phyloP scores from a whole-genome alignment of 2,113 vertebrate genomes.

The Heterochromis multidens region DNA sequence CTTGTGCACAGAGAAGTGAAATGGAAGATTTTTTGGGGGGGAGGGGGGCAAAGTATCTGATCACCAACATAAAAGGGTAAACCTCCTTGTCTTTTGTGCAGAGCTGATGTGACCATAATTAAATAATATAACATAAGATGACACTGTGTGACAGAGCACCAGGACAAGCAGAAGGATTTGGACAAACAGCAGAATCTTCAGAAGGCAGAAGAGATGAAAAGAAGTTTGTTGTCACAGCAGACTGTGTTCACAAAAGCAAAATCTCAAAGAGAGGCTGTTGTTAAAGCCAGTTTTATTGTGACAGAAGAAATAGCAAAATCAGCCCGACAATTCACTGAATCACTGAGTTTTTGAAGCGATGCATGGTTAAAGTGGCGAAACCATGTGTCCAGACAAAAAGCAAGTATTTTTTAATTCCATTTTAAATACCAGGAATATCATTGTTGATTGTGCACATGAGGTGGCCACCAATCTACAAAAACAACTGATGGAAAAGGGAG shows the following conservation, averaged over 20 bases:
- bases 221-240: not conserved
- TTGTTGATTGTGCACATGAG: not conserved
- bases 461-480: conserved; percentile 12
- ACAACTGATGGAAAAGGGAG: conserved; percentile 5
- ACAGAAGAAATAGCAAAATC: not conserved
- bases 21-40: too few relatives aligned
- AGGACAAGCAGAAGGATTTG: not conserved
- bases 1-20: too few relatives aligned
- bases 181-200: not conserved
- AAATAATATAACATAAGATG: not conserved
- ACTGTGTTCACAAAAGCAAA: not conserved
- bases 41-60: not conserved
- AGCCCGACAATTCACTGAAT: too few relatives aligned
- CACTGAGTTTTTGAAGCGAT: not conserved
- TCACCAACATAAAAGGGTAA: not conserved
- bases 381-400: conserved; percentile 3
- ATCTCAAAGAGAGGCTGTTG: not conserved
- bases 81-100: not conserved
- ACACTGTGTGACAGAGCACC: not conserved
- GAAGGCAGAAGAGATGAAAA: not conserved
- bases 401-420: not conserved
- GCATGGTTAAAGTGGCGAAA: not conserved
- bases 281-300: not conserved
- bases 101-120: not conserved
- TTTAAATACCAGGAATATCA: conserved; percentile 9